Percentiles rank a stretch among this genome's conserved stretches.
phyloP scores from a whole-genome alignment of 2,113 vertebrate genomes.

The Crotalus tigris region DNA sequence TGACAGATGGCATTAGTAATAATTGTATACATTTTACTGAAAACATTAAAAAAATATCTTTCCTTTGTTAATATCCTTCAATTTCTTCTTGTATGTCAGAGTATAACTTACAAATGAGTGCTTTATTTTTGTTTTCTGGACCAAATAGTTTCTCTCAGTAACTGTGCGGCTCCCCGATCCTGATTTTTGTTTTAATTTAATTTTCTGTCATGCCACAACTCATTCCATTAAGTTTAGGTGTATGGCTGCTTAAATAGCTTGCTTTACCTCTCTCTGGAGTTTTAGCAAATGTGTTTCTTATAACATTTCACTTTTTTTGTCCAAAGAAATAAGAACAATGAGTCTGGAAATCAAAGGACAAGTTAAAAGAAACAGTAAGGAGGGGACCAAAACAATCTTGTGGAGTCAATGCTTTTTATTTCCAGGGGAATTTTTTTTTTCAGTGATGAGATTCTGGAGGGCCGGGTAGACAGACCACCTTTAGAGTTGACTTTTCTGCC shows the following conservation, averaged over 20 bases:
- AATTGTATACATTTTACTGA: constrained; percentile 8
- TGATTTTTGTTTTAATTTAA: background rate
- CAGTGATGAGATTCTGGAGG: background rate
- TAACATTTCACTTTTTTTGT: constrained; percentile 43
- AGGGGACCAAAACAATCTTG: constrained; percentile 6
- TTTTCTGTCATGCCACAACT: constrained; percentile 54
- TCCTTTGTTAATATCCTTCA: constrained; percentile 38
- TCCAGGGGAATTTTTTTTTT: background rate
- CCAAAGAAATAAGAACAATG: constrained; percentile 32
- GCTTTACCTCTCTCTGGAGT: constrained; percentile 55
- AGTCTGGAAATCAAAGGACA: constrained; percentile 40
- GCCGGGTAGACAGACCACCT: constrained; percentile 1
- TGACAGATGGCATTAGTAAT: background rate
- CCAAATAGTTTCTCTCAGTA: background rate
- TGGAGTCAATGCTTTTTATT: constrained; percentile 9
- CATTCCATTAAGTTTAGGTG: constrained; percentile 29
- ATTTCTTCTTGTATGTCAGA: constrained; percentile 27
- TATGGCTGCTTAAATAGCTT: constrained; percentile 48
- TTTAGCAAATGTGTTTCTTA: constrained; percentile 55
- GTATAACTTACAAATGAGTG: constrained; percentile 23
- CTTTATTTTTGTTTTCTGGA: constrained; percentile 31
- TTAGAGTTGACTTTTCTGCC: constrained; percentile 17
- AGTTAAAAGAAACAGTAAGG: constrained; percentile 13
- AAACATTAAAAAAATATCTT: constrained; percentile 13
- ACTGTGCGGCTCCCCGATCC: background rate